phyloP scores from a whole-genome alignment of 2,888 invertebrate species.

The Lymantria dispar region DNA sequence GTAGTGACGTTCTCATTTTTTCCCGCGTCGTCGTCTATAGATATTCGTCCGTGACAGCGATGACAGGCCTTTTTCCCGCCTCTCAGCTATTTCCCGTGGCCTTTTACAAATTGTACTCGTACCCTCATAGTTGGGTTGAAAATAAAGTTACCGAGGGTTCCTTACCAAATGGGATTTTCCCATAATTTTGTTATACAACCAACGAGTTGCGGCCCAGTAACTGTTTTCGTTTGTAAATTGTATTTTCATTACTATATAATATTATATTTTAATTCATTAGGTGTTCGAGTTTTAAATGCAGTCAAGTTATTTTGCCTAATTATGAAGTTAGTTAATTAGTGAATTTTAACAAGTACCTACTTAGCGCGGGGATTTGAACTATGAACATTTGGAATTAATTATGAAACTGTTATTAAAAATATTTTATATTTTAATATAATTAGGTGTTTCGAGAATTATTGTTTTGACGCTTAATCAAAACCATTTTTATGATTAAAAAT shows the following conservation, averaged over 20 bases:
- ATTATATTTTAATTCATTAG: conserved; percentile 26
- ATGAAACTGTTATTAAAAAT: neutral
- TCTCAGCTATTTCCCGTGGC: conserved; percentile 66
- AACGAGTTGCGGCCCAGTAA: conserved; percentile 55
- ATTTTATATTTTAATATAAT: neutral
- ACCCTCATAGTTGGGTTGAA: conserved; percentile 63
- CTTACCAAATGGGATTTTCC: conserved; percentile 68
- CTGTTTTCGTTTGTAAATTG: conserved; percentile 54
- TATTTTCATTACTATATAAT: conserved; percentile 34
- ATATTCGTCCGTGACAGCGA: conserved; percentile 69
- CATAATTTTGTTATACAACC: conserved; percentile 70
- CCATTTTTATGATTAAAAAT: too few relatives aligned
- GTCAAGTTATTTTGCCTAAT: conserved; percentile 30
- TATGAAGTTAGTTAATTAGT: conserved; percentile 52
- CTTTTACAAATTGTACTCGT: conserved; percentile 71
- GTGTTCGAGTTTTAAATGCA: conserved; percentile 29
- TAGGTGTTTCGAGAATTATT: too few relatives aligned
- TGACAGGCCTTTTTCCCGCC: conserved; percentile 77
- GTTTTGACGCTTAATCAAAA: too few relatives aligned
- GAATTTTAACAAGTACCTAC: conserved; percentile 1
- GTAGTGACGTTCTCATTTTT: conserved; percentile 70
- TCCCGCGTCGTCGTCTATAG: conserved; percentile 55
- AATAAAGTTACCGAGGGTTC: conserved; percentile 69
- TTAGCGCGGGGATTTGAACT: neutral
- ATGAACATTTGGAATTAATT: too few relatives aligned